phyloP scores from a whole-genome alignment of 1,140 invertebrate genomes.

The Mercenaria mercenaria region DNA sequence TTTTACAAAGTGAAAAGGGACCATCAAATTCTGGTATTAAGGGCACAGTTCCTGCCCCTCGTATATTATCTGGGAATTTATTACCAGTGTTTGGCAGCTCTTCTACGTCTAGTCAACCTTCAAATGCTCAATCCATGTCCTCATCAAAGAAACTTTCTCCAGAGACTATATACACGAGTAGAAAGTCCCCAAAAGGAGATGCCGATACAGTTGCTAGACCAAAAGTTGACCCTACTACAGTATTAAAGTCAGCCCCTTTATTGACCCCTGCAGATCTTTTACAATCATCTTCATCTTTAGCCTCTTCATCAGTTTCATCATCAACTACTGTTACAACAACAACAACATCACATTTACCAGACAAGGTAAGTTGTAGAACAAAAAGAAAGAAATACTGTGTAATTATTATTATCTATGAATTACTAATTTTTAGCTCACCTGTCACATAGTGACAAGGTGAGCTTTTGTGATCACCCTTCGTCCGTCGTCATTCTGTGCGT shows the following conservation, averaged over 20 bases:
- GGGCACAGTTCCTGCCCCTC: not conserved
- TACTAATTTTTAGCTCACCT: no score
- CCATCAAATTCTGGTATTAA: not conserved
- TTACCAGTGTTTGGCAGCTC: slow-evolving; percentile 10
- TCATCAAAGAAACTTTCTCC: slow-evolving; percentile 13
- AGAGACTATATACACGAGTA: not conserved
- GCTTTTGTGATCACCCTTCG: no score
- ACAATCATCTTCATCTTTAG: slow-evolving; percentile 15
- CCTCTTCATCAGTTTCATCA: not conserved
- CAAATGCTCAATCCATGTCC: not conserved
- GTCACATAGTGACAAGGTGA: no score
- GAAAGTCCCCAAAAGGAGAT: not conserved
- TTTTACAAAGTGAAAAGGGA: not conserved
- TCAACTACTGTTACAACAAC: not conserved
- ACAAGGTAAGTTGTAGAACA: slow-evolving; percentile 24
- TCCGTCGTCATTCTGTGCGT: no score
- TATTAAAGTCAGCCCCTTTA: slow-evolving; percentile 21
- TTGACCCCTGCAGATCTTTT: slow-evolving; percentile 54
- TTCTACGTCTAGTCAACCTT: not conserved
- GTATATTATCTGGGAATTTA: slow-evolving; percentile 44
- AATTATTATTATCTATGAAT: no score
- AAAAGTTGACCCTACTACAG: slow-evolving; percentile 10
- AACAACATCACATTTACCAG: slow-evolving; percentile 5
- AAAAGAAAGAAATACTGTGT: not conserved
- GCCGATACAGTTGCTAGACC: not conserved